These are phyloP conservation scores for Morpho deidamia DNA, from an alignment of 2,888 invertebrate species.

Conservation along the genomic window DNA sequence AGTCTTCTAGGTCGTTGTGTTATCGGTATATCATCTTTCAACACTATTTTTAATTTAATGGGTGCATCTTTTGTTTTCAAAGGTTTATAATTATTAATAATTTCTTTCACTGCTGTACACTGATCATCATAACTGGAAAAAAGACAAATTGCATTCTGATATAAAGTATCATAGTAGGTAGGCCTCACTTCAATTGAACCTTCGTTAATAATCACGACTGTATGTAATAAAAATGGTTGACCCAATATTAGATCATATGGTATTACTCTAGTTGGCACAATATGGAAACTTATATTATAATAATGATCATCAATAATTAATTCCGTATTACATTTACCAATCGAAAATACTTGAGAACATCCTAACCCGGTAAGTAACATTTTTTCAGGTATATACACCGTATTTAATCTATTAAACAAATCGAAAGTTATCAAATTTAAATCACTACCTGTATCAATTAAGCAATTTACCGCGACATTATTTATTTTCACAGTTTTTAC, in stretches of 20 bases:
- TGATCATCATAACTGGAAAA: too few species aligned
- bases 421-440: background rate
- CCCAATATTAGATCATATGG: too few species aligned
- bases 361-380: background rate
- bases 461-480: background rate
- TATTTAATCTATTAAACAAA: background rate
- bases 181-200: too few species aligned
- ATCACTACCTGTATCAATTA: conserved; percentile 1
- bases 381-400: background rate
- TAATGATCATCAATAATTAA: too few species aligned
- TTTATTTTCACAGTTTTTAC: background rate
- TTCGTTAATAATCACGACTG: too few species aligned
- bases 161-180: too few species aligned
- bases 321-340: too few species aligned
- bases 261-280: too few species aligned
- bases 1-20: conserved; percentile 25
- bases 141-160: too few species aligned
- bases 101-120: conserved; percentile 19
- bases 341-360: background rate
- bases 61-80: background rate
- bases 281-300: too few species aligned
- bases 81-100: conserved; percentile 20
- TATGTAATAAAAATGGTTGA: too few species aligned
- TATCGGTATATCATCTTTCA: conserved; percentile 26
- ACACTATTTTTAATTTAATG: conserved; percentile 13